Conservation (phyloP, 2,113 vertebrate species). For the Petromus typicus region DNA sequence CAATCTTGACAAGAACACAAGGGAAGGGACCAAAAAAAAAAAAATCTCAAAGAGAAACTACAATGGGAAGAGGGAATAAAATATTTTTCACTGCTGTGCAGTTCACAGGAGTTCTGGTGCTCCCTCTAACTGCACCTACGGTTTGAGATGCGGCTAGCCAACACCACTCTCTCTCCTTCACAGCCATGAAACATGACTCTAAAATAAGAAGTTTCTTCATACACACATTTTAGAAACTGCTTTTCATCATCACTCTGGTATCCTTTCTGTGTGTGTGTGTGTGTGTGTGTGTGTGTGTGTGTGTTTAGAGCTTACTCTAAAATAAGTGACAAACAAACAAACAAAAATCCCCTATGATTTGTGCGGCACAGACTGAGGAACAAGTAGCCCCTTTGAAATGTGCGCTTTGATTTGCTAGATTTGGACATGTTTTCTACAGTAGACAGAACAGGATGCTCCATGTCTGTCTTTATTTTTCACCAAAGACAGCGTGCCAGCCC, state of each 20-base stretch:
- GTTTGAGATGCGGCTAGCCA: constrained; percentile 2
- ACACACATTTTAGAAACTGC: neutral
- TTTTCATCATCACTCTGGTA: neutral
- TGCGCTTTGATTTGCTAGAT: constrained; percentile 35
- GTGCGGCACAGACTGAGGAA: neutral
- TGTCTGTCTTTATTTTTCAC: constrained; percentile 61
- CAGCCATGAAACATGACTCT: neutral
- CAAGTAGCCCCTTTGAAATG: neutral
- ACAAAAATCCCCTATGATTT: neutral
- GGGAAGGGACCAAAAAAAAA: constrained; percentile 35
- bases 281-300: neutral
- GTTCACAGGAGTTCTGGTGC: constrained; percentile 39
- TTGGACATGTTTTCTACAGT: constrained; percentile 58
- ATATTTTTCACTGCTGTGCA: constrained; percentile 56
- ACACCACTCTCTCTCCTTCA: constrained; percentile 42
- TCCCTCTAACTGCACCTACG: neutral
- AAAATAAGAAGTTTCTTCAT: constrained; percentile 5
- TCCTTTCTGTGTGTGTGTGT: neutral
- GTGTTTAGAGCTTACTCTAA: constrained; percentile 19
- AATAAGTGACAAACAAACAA: neutral
- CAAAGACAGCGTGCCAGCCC: constrained; percentile 65
- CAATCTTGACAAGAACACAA: constrained; percentile 72
- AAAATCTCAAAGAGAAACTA: constrained; percentile 10
- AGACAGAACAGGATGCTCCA: constrained; percentile 68
- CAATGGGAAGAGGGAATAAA: constrained; percentile 57